Evolutionary conservation across 2,113 vertebrate species (phyloP).

Genomic region (Pelecanus crispus): DNA sequence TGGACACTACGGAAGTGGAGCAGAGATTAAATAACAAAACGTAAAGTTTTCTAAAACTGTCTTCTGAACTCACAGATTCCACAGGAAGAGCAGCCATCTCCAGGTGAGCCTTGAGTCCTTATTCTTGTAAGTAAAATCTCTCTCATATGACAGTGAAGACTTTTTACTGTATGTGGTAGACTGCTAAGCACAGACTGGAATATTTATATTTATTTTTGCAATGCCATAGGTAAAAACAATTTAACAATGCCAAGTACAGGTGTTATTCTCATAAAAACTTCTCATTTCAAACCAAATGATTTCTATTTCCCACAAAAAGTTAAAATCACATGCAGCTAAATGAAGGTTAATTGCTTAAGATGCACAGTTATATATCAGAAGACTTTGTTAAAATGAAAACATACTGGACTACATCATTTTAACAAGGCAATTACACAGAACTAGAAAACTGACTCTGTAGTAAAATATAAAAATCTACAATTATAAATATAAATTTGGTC

Average conservation of each 20-base stretch:
- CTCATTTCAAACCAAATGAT: slow-evolving; percentile 70
- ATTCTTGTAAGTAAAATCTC: background rate
- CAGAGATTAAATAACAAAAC: background rate
- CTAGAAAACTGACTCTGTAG: slow-evolving; percentile 89
- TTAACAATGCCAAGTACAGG: slow-evolving; percentile 70
- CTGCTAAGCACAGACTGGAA: background rate
- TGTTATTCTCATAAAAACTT: slow-evolving; percentile 79
- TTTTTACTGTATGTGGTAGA: background rate
- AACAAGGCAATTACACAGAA: slow-evolving; percentile 81
- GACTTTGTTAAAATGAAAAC: slow-evolving; percentile 74
- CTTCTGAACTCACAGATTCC: background rate
- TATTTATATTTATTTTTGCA: slow-evolving; percentile 77
- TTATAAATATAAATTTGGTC: slow-evolving; percentile 99
- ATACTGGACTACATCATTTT: slow-evolving; percentile 76
- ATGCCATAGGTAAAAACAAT: slow-evolving; percentile 70
- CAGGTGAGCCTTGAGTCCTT: background rate
- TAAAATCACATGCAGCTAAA: slow-evolving; percentile 83
- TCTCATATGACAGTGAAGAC: background rate
- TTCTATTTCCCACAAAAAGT: slow-evolving; percentile 77
- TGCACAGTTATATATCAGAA: slow-evolving; percentile 68
- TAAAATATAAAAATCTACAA: slow-evolving; percentile 99
- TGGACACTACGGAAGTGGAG: background rate
- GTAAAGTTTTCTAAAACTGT: background rate
- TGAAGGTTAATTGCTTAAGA: slow-evolving; percentile 77
- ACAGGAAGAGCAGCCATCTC: background rate